Conservation (phyloP, 2,888 invertebrate species). For the Nineta flava region DNA sequence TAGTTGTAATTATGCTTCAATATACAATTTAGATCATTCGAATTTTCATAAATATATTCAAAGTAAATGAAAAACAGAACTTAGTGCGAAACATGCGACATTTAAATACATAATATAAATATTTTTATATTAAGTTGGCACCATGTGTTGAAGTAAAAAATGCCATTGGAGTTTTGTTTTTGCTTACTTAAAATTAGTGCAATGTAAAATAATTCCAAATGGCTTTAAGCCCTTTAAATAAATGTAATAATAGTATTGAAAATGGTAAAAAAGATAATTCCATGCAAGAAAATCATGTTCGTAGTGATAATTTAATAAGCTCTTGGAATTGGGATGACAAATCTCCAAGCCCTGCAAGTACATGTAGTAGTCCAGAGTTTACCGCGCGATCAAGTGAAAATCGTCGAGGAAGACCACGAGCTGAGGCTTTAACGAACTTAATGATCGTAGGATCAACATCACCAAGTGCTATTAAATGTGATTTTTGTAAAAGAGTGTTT, state of each 20-base stretch:
- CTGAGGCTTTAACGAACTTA: constrained; percentile 48
- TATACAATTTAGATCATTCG: too few species aligned
- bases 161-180: constrained; percentile 1
- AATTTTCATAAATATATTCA: too few species aligned
- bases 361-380: constrained; percentile 7
- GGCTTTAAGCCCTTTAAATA: not conserved
- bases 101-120: not conserved
- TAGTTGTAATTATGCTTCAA: too few species aligned
- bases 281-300: not conserved
- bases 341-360: constrained; percentile 5
- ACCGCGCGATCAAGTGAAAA: constrained; percentile 21
- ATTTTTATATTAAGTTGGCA: not conserved
- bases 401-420: constrained; percentile 51
- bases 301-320: not conserved
- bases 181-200: not conserved
- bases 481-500: constrained; percentile 53
- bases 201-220: constrained; percentile 2
- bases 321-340: constrained; percentile 2
- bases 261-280: not conserved
- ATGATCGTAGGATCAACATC: constrained; percentile 54
- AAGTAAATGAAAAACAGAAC: too few species aligned
- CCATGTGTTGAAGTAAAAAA: not conserved
- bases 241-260: not conserved
- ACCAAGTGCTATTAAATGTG: constrained; percentile 52
- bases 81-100: too few species aligned